Conservation (phyloP, 1,140 invertebrate genomes). For the Lethrus apterus region DNA sequence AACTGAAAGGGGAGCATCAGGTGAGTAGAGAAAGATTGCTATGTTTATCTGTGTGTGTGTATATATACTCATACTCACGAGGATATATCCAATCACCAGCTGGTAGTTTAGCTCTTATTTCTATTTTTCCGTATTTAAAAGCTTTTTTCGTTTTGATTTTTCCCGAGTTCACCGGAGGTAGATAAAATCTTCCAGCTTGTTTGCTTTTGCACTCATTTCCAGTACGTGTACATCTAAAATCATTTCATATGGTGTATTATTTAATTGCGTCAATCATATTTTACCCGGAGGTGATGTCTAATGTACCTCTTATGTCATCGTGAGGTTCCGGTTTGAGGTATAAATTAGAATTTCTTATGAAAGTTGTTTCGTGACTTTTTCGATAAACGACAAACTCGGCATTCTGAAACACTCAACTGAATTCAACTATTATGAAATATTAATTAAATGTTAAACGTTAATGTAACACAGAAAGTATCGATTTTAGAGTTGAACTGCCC, state of each 20-base stretch:
- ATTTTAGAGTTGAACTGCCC: neutral
- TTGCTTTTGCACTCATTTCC: slow-evolving; percentile 2
- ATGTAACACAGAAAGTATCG: too few relatives aligned
- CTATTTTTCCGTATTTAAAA: slow-evolving; percentile 53
- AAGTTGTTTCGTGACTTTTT: slow-evolving; percentile 15
- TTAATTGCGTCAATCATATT: neutral
- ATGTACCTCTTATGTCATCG: slow-evolving; percentile 15
- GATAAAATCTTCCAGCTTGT: slow-evolving; percentile 9
- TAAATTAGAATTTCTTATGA: slow-evolving; percentile 15
- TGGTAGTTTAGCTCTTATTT: slow-evolving; percentile 58
- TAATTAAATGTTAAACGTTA: too few relatives aligned
- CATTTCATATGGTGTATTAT: neutral
- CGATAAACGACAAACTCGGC: slow-evolving; percentile 32
- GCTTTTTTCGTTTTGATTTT: slow-evolving; percentile 46
- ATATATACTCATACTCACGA: too few relatives aligned
- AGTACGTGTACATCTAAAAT: neutral
- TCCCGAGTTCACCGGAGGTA: slow-evolving; percentile 25
- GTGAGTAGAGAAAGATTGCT: too few relatives aligned
- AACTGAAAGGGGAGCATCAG: too few relatives aligned
- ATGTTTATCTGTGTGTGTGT: too few relatives aligned
- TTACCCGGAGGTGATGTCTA: slow-evolving; percentile 20
- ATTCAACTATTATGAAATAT: too few relatives aligned
- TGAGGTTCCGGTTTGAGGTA: slow-evolving; percentile 3
- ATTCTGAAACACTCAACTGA: slow-evolving; percentile 30
- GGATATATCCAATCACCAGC: slow-evolving; percentile 63